These are phyloP conservation scores for Limnephilus marmoratus DNA, from an alignment of 2,888 invertebrate species.

Conservation along the genomic window DNA sequence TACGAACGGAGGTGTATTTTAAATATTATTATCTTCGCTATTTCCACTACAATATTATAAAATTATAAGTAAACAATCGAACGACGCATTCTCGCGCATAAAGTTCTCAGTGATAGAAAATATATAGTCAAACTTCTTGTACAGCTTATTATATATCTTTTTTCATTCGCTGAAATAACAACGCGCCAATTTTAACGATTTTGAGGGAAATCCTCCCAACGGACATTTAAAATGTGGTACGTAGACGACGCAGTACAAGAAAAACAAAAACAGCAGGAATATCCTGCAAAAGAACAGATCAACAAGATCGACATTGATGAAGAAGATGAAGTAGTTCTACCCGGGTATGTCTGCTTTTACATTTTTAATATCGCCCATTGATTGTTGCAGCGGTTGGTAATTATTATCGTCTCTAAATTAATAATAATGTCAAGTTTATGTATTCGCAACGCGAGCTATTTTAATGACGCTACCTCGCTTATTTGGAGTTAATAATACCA, in stretches of 20 bases:
- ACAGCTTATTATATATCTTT: neutral
- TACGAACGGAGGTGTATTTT: neutral
- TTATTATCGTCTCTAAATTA: neutral
- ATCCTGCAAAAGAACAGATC: neutral
- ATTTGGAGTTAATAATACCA: neutral
- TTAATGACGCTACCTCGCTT: neutral
- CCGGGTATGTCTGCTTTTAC: neutral
- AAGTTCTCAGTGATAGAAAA: neutral
- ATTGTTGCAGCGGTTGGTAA: neutral
- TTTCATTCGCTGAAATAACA: neutral
- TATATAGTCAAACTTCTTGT: neutral
- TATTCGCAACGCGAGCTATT: neutral
- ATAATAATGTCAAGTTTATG: neutral
- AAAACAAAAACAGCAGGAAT: neutral
- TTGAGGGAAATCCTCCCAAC: neutral
- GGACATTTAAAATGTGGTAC: slow-evolving; percentile 2
- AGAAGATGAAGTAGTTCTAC: neutral
- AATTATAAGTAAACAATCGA: neutral
- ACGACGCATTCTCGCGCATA: neutral
- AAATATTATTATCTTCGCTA: neutral
- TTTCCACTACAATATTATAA: neutral
- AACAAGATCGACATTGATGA: neutral
- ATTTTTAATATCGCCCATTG: neutral
- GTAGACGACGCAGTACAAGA: neutral
- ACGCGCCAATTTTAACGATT: neutral